Evolutionary conservation across 2,888 invertebrate genomes (phyloP).

Genomic region (Caenorhabditis virilis): DNA sequence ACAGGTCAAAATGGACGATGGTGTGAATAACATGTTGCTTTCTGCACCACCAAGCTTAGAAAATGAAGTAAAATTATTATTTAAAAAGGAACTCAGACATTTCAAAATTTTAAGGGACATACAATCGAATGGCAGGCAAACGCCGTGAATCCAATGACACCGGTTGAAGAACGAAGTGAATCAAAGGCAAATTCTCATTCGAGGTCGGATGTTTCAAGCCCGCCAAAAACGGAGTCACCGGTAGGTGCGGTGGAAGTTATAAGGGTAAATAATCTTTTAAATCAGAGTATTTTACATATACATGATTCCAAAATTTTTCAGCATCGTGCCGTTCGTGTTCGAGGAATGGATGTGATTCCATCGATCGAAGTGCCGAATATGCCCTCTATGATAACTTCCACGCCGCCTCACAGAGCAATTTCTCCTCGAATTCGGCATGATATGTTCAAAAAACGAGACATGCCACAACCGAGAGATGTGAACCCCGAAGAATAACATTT

Average conservation of each 20-base stretch:
- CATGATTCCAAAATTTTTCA: conserved; percentile 10
- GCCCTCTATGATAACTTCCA: conserved; percentile 29
- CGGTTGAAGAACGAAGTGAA: conserved; percentile 30
- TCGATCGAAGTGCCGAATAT: conserved; percentile 57
- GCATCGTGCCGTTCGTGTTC: conserved; percentile 28
- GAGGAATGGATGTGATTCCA: conserved; percentile 49
- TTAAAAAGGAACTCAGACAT: neutral
- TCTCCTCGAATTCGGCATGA: conserved; percentile 46
- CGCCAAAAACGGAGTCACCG: conserved; percentile 14
- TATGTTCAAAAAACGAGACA: conserved; percentile 22
- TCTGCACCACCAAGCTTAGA: conserved; percentile 33
- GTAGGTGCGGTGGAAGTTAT: conserved; percentile 12
- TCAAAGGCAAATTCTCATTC: conserved; percentile 5
- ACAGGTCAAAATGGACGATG: conserved; percentile 32
- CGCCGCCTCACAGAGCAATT: conserved; percentile 52
- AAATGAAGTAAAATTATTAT: conserved; percentile 11
- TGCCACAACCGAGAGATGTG: too few species aligned
- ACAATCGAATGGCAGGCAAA: conserved; percentile 36
- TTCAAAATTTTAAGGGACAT: conserved; percentile 7
- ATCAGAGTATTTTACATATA: neutral
- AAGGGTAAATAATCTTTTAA: conserved; percentile 1
- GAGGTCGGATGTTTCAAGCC: neutral
- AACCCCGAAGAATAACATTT: too few species aligned
- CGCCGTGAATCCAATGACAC: too few species aligned
- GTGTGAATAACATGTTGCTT: conserved; percentile 32